phyloP scores from a whole-genome alignment of 2,888 invertebrate genomes.

The Coenonympha arcania region DNA sequence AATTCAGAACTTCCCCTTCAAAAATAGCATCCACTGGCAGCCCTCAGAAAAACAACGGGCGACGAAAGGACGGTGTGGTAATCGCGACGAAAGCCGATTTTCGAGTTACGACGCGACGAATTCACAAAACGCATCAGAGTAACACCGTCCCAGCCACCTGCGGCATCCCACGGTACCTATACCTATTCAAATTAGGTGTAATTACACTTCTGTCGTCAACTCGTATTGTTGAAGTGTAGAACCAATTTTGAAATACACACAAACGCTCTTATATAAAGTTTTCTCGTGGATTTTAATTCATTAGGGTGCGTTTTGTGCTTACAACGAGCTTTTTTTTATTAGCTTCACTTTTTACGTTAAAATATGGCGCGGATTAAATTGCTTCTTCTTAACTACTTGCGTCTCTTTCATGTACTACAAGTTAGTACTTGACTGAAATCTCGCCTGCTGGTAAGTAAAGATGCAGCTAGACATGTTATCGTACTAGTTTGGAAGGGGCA shows the following conservation, averaged over 20 bases:
- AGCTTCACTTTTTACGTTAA: no score
- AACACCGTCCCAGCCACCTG: conserved; percentile 28
- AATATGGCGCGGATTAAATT: no score
- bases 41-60: conserved; percentile 9
- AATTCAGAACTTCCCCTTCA: background rate
- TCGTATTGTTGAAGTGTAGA: no score
- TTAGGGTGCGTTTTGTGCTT: conserved; percentile 2
- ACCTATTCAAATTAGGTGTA: conserved; percentile 36
- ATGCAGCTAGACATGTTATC: no score
- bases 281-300: conserved; percentile 1
- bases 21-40: background rate
- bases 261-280: conserved; percentile 5
- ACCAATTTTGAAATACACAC: conserved; percentile 15
- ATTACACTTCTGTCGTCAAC: conserved; percentile 30
- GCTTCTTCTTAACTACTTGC: no score
- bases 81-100: conserved; percentile 22
- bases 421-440: no score
- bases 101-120: conserved; percentile 19
- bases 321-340: conserved; percentile 1
- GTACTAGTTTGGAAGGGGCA: no score
- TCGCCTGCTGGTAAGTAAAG: no score
- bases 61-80: conserved; percentile 14
- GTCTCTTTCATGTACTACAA: no score
- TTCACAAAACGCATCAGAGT: conserved; percentile 27
- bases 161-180: conserved; percentile 31